Evolutionary conservation across 2,888 invertebrate genomes (phyloP).

Genomic region (Diadegma fenestrale): DNA sequence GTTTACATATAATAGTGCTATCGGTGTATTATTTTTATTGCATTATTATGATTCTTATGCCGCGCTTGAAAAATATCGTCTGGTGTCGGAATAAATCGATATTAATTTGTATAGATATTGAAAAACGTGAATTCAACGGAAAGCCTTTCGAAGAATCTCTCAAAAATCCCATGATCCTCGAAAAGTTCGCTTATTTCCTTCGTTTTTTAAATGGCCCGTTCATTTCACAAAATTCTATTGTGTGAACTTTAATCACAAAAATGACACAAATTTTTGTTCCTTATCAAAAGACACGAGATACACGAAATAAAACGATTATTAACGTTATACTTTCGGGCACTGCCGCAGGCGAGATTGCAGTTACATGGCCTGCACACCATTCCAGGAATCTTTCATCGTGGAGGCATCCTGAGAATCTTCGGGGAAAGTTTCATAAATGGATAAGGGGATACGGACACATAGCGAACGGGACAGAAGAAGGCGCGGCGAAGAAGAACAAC

Average conservation of each 20-base stretch:
- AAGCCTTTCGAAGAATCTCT: neutral
- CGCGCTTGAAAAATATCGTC: neutral
- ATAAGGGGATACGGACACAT: constrained; percentile 29
- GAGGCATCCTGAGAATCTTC: constrained; percentile 27
- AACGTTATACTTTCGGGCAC: neutral
- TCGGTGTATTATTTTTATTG: constrained; percentile 24
- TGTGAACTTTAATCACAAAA: neutral
- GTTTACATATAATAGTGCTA: constrained; percentile 63
- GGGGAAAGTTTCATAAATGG: constrained; percentile 48
- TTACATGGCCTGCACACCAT: constrained; percentile 12
- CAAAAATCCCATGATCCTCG: neutral
- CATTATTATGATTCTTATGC: constrained; percentile 14
- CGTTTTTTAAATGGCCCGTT: neutral
- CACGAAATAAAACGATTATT: neutral
- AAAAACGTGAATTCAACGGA: constrained; percentile 76
- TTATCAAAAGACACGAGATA: neutral
- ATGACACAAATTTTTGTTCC: neutral
- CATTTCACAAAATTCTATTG: neutral
- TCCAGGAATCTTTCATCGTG: constrained; percentile 16
- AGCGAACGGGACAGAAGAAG: neutral
- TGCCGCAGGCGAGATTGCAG: neutral
- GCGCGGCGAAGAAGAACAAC: constrained; percentile 43
- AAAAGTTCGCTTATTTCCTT: neutral
- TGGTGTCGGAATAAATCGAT: constrained; percentile 60
- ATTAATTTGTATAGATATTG: constrained; percentile 79